Evolutionary conservation across 2,113 vertebrate species (phyloP).

Genomic region (Felis chaus): DNA sequence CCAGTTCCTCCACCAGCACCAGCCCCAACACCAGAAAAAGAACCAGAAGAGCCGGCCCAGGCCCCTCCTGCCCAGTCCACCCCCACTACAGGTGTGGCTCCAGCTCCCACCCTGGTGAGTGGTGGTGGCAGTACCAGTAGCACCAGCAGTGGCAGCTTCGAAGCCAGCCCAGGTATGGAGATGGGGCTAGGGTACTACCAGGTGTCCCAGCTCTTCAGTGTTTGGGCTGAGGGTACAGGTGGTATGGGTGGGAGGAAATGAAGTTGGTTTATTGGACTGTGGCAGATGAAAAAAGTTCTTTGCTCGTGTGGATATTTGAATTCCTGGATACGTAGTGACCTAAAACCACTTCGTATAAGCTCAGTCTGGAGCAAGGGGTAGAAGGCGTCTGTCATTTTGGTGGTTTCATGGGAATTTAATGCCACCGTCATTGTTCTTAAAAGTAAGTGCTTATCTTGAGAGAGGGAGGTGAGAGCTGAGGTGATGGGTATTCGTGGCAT

Average conservation of each 20-base stretch:
- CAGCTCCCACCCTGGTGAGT: slow-evolving; percentile 38
- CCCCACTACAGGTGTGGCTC: slow-evolving; percentile 53
- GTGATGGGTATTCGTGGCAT: background rate
- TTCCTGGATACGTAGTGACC: background rate
- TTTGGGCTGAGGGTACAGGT: background rate
- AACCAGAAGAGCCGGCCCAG: slow-evolving; percentile 69
- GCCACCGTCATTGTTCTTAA: background rate
- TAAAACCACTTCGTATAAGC: background rate
- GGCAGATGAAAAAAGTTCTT: background rate
- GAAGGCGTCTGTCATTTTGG: background rate
- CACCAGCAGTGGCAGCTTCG: slow-evolving; percentile 90
- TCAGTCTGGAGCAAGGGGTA: background rate
- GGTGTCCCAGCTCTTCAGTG: background rate
- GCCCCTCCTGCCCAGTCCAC: slow-evolving; percentile 58
- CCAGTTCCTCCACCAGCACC: slow-evolving; percentile 38
- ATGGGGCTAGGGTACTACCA: background rate
- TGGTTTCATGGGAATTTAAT: background rate
- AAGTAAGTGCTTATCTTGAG: background rate
- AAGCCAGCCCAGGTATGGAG: slow-evolving; percentile 86
- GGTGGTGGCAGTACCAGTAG: slow-evolving; percentile 70
- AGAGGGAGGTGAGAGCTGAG: background rate
- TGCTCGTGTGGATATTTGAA: background rate
- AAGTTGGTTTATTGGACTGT: background rate
- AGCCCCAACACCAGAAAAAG: slow-evolving; percentile 66
- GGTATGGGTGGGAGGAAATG: background rate